Conservation (phyloP, 2,113 vertebrate species). For the Periophthalmodon schlosseri region DNA sequence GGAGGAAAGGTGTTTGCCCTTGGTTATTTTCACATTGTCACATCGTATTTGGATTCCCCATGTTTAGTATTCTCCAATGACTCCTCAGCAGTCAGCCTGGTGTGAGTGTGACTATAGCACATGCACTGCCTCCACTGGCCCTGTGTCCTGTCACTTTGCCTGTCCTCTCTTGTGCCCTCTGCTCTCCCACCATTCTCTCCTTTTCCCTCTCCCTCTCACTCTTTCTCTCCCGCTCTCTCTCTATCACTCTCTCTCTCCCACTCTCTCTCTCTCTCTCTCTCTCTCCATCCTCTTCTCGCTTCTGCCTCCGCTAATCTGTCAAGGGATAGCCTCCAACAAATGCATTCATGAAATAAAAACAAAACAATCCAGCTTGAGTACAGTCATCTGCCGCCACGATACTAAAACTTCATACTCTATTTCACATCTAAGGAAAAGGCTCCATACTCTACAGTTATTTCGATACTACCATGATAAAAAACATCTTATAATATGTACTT, state of each 20-base stretch:
- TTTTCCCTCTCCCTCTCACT: slow-evolving; percentile 11
- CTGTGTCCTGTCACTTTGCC: slow-evolving; percentile 13
- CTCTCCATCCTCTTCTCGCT: slow-evolving; percentile 3
- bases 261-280: slow-evolving; percentile 10
- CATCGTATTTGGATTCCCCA: neutral
- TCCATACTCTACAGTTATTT: no score
- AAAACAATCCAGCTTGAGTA: slow-evolving; percentile 18
- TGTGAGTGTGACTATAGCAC: slow-evolving; percentile 20
- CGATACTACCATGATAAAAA: no score
- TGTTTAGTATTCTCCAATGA: slow-evolving; percentile 18
- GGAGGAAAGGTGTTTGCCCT: neutral
- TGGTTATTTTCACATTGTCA: neutral
- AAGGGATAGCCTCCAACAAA: slow-evolving; percentile 21
- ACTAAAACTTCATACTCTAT: neutral
- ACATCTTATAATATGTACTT: no score
- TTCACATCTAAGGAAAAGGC: no score
- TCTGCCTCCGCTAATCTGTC: slow-evolving; percentile 48
- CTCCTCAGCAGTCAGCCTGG: slow-evolving; percentile 35
- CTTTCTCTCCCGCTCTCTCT: slow-evolving; percentile 2
- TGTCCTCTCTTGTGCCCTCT: slow-evolving; percentile 3
- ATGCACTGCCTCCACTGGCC: slow-evolving; percentile 9
- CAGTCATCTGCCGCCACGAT: slow-evolving; percentile 22
- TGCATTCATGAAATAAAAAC: slow-evolving; percentile 26
- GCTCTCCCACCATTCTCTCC: neutral
- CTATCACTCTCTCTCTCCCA: neutral